Conservation (phyloP, 2,113 vertebrate species). For the Empidonax alnorum region DNA sequence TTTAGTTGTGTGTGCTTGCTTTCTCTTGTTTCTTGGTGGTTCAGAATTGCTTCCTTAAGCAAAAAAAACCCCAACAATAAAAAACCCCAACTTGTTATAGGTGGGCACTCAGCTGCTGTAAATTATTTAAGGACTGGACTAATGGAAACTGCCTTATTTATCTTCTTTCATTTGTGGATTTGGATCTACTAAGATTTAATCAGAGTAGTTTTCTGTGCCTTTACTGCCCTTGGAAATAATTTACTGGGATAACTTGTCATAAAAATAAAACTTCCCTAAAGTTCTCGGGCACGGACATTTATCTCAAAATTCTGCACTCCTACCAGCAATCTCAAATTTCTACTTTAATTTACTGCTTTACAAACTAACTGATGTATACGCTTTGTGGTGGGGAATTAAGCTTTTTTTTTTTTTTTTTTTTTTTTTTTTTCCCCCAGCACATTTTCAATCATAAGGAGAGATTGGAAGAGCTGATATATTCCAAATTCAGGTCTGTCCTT, state of each 20-base stretch:
- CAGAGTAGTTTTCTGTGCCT: conserved; percentile 9
- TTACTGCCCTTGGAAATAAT: conserved; percentile 29
- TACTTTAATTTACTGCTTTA: conserved; percentile 6
- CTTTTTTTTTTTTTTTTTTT: not conserved
- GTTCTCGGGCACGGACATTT: not conserved
- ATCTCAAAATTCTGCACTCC: conserved; percentile 2
- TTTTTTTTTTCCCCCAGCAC: not conserved
- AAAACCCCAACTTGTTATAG: not conserved
- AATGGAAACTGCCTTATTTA: not conserved
- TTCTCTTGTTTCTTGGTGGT: not conserved
- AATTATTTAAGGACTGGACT: not conserved
- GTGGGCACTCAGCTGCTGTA: not conserved
- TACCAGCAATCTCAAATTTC: not conserved
- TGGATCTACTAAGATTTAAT: conserved; percentile 1
- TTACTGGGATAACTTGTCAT: conserved; percentile 16
- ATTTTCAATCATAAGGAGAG: not conserved
- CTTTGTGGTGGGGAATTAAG: not conserved
- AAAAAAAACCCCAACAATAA: not conserved
- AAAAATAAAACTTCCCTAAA: not conserved
- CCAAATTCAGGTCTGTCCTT: not conserved
- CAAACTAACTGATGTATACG: not conserved
- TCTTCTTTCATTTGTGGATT: not conserved
- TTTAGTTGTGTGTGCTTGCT: not conserved
- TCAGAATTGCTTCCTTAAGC: not conserved
- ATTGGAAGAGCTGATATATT: not conserved